A percentile compares a stretch with the other conserved stretches of the same genome.
Conservation (phyloP, 2,888 invertebrate genomes). For the Coleophora deauratella region DNA sequence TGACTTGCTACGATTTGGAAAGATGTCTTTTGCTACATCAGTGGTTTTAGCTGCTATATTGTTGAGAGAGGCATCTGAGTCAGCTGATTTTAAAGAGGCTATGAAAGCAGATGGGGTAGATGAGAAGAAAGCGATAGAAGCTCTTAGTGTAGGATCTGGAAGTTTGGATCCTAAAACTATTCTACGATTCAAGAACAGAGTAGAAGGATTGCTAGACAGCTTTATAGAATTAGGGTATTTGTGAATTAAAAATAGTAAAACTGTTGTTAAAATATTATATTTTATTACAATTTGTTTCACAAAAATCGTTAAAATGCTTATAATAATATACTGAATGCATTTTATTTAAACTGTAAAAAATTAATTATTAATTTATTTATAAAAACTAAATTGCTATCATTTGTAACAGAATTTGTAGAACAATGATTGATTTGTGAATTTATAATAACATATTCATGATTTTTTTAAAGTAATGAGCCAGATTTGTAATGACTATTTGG, state of each 20-base stretch:
- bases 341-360: too few species aligned
- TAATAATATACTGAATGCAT: too few species aligned
- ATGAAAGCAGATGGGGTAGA: background rate
- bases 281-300: too few species aligned
- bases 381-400: too few species aligned
- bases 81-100: background rate
- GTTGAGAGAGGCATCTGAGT: background rate
- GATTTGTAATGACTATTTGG: too few species aligned
- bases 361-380: too few species aligned
- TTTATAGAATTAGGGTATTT: background rate
- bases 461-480: too few species aligned
- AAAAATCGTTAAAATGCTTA: too few species aligned
- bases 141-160: background rate
- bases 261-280: background rate
- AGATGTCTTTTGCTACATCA: slow-evolving; percentile 5
- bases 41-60: background rate
- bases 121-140: background rate
- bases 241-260: background rate
- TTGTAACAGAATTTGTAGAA: too few species aligned
- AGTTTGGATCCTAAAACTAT: background rate
- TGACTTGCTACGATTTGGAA: slow-evolving; percentile 11
- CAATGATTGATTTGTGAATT: too few species aligned
- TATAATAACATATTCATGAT: too few species aligned
- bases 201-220: background rate
- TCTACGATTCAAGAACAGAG: background rate